Base-by-base conservation (phyloP, 2,888 invertebrate genomes). In the Maniola hyperantus region DNA sequence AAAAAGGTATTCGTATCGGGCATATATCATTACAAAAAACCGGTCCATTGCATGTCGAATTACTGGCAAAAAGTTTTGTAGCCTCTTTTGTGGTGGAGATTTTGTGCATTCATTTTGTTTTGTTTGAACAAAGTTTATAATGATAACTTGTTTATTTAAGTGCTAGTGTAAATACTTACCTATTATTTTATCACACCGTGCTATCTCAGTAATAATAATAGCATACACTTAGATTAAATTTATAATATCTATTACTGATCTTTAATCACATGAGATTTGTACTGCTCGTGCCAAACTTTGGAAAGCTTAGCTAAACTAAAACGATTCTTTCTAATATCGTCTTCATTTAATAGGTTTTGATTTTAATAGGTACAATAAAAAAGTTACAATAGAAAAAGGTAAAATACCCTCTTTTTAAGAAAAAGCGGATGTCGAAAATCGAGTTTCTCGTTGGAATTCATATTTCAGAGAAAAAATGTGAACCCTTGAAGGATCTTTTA, bases 1-100 rank as follows among this genome's bases (percentile, higher is more conserved):
- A 70, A 71, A 71, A 71, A 51, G 71, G 64, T 62, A 65, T 66
- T 55, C 63, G 63, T 70, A 66, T 65, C 65, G 61, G 54, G 61
- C 61, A 68, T 68, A 70, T 72, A 71, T 72, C 71, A 65, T 68
- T 64, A 67, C 64, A 72, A 66, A 55, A 65, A 70, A 70, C 66
- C 61, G 62, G 68, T 71, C 64, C 68, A 62, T 70, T 68, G 65
- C 66, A 65, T 65, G 66, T 71, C 64, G 66, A 68, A 68, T 70
- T 68, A 68, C 68, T 42, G 64, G 61, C 58, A 59, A 64, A 68
- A 64, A 57, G 65, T 66, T 64, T 70, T 66, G 57, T 55, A 68
- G 20, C 39, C 62, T 64, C 55, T 66, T 64, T 68, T 66, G 64
- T 66, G 65, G 65, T 54, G 42, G 53, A 54, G 59, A 65, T 68